Evolutionary conservation across 2,113 vertebrate genomes (phyloP).

Genomic region (Syrmaticus mikado): DNA sequence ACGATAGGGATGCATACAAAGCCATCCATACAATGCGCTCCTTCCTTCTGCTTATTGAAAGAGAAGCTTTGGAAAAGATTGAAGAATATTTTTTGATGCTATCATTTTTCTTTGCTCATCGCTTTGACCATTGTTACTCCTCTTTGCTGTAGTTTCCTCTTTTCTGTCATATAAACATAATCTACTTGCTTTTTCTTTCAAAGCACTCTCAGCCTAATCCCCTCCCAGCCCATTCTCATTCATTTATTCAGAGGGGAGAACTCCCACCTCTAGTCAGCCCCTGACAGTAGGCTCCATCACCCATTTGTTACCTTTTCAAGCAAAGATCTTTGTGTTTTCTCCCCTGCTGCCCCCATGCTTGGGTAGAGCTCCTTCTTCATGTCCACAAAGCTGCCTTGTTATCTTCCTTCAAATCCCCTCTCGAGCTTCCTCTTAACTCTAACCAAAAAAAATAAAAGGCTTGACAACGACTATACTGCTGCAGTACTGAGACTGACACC

Average conservation of each 20-base stretch:
- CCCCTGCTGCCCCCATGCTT: constrained; percentile 72
- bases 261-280: constrained; percentile 71
- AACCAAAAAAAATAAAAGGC: constrained; percentile 21
- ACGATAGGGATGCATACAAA: constrained; percentile 27
- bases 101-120: constrained; percentile 51
- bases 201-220: constrained; percentile 65
- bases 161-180: constrained; percentile 72
- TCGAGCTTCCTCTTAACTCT: constrained; percentile 65
- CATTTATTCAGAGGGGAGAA: constrained; percentile 69
- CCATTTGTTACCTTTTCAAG: constrained; percentile 72
- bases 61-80: constrained; percentile 54
- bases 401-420: constrained; percentile 71
- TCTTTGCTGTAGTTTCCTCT: constrained; percentile 63
- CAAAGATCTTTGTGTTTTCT: constrained; percentile 72
- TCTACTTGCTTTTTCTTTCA: constrained; percentile 69
- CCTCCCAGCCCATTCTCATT: constrained; percentile 72
- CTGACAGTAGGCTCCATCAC: constrained; percentile 70
- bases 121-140: constrained; percentile 65
- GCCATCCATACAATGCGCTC: constrained; percentile 18
- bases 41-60: constrained; percentile 57
- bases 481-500: constrained; percentile 51
- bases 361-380: constrained; percentile 70
- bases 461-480: constrained; percentile 56
- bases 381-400: constrained; percentile 69
- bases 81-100: constrained; percentile 63